Evolutionary conservation across 35 echinoderm and acorn worm genomes (phyloP), one percentile per base, ranked within the genome.

Genomic region (Heliocidaris tuberculata): DNA sequence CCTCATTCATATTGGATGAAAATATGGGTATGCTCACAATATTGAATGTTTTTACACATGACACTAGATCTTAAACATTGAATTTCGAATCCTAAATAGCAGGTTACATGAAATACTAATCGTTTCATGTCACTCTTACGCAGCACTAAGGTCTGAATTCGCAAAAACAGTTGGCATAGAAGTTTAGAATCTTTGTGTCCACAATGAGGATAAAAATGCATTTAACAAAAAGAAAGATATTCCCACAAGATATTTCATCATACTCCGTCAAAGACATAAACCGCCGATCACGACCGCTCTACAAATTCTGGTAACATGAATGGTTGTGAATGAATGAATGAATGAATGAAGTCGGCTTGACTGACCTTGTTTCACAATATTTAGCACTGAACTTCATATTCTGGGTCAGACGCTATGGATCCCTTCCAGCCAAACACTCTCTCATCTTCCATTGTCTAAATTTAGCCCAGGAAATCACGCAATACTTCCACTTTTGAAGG

Each of bases 351-450:
- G 3, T 1, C 35, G 35, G 35, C 35, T 42, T 42, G 35, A 78
- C 21, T 89, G 87, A 89, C 87, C 87, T 89, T 89, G 87, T 48
- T 89, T 89, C 9, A 11, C 87, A 89, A 89, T 48, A 89, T 89
- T 89, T 89, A 89, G 31, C 31, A 89, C 19, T 89, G 87, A 89
- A 89, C 31, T 89, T 89, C 87, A 89, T 17, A 89, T 89, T 89
- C 87, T 89, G 32, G 87, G 87, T 89, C 87, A 89, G 87, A 89
- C 87, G 10, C 47, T 3, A 6, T 47, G 12, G 87, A 89, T 47
- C 31, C 30, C 12, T 89, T 47, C 65, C 17, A 16, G 87, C 12
- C 31, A 19, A 30, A 86, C 85, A 17, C 85, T 8, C 85, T 89
- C 47, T 48, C 47, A 13, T 48, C 13, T 2, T 35, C 32, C 87